These are phyloP conservation scores for Garrulus glandarius DNA, from an alignment of 2,797 vertebrate genomes.

Conservation along the genomic window DNA sequence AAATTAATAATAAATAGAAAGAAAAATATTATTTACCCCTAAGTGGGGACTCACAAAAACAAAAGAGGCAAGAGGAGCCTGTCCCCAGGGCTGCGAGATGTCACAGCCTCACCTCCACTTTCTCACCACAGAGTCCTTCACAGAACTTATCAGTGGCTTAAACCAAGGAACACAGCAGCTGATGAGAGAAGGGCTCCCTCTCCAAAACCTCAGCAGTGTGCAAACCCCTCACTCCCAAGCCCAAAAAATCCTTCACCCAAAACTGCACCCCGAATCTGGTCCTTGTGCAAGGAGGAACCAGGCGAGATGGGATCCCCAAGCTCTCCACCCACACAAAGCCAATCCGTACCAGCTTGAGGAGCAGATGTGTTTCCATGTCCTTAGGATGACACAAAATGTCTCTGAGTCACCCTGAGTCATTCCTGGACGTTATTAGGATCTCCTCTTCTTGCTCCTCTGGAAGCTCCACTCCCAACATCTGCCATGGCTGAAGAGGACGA, in stretches of 20 bases:
- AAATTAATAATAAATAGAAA: conserved; percentile 26
- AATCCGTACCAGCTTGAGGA: not conserved
- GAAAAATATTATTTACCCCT: not conserved
- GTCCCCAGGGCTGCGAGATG: not conserved
- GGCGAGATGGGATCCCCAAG: not conserved
- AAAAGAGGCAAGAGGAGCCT: not conserved
- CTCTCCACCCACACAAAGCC: not conserved
- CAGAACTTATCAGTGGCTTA: not conserved
- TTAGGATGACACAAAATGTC: not conserved
- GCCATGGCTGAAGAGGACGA: not conserved
- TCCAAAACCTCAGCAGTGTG: not conserved
- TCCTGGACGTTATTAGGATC: not conserved
- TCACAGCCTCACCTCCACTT: not conserved
- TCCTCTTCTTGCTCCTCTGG: not conserved
- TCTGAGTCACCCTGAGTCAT: not conserved
- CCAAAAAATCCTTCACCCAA: not conserved
- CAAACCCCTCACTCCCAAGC: not conserved
- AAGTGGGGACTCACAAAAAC: not conserved
- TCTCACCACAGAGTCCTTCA: not conserved
- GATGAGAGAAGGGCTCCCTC: not conserved
- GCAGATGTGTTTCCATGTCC: not conserved
- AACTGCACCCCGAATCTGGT: not conserved
- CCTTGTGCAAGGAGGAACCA: not conserved
- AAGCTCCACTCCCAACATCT: not conserved
- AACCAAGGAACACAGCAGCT: not conserved